Evolutionary conservation across 2,797 vertebrate genomes (phyloP).

Genomic region (Clamator glandarius): DNA sequence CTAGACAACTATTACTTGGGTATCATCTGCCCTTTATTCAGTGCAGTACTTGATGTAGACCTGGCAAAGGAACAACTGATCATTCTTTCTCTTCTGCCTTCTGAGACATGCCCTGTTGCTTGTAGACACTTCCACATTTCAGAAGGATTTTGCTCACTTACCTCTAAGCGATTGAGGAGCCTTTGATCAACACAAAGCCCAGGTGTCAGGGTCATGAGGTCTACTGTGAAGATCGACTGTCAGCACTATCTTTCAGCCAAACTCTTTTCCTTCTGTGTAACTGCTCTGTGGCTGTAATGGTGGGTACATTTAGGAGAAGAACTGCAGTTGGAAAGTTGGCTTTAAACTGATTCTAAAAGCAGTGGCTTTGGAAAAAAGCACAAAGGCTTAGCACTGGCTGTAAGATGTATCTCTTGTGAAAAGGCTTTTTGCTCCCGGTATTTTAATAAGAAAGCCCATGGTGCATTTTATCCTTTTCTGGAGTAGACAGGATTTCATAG

Average conservation of each 20-base stretch:
- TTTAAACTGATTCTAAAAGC: background rate
- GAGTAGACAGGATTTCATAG: background rate
- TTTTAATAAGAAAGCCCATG: background rate
- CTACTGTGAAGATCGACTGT: background rate
- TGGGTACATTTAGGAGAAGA: background rate
- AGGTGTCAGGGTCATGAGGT: background rate
- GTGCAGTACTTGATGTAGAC: background rate
- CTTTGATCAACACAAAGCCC: background rate
- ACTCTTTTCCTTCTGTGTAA: background rate
- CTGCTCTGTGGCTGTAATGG: background rate
- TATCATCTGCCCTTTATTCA: background rate
- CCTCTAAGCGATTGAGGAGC: background rate
- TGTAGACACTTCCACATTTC: background rate
- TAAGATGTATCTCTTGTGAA: background rate
- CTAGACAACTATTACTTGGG: background rate
- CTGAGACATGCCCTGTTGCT: background rate
- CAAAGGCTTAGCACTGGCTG: background rate
- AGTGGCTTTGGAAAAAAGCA: background rate
- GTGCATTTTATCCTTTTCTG: background rate
- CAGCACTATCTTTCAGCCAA: conserved; percentile 1
- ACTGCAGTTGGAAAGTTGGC: background rate
- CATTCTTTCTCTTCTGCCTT: background rate
- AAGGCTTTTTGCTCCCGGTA: background rate
- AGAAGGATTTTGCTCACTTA: background rate
- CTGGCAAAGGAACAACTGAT: background rate